Percentiles rank a stretch among this genome's conserved stretches.
phyloP scores from a whole-genome alignment of 2,113 vertebrate species.

The Pleuronectes platessa region DNA sequence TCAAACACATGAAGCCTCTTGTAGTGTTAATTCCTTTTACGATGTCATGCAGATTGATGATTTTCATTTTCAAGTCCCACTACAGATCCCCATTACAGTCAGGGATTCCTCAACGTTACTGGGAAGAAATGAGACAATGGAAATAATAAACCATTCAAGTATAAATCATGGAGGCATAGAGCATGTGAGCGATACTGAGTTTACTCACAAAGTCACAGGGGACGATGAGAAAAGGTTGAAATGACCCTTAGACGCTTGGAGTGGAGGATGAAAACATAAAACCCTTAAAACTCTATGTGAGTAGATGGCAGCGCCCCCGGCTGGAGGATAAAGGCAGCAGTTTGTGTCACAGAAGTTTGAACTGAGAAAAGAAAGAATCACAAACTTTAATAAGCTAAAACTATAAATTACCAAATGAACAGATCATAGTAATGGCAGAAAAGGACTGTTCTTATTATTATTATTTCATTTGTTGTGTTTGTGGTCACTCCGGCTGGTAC shows the following conservation, averaged over 20 bases:
- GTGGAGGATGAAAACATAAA: neutral
- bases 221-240: neutral
- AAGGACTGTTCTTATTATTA: neutral
- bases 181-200: too few species aligned
- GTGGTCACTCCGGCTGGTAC: neutral
- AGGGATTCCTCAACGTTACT: too few species aligned
- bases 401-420: neutral
- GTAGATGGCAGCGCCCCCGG: neutral
- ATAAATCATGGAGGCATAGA: neutral
- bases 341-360: neutral
- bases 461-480: neutral
- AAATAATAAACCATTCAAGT: too few species aligned
- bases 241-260: neutral
- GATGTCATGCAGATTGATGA: neutral
- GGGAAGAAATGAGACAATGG: too few species aligned
- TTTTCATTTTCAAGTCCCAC: neutral
- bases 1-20: neutral
- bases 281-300: too few species aligned
- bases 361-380: conserved; percentile 4
- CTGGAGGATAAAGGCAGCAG: neutral
- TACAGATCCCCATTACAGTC: neutral
- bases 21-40: too few species aligned
- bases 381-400: neutral
- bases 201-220: neutral
- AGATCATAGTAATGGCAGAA: neutral